Evolutionary conservation across 2,797 vertebrate species (phyloP).

Genomic region (Tenualosa thibaudeaui): DNA sequence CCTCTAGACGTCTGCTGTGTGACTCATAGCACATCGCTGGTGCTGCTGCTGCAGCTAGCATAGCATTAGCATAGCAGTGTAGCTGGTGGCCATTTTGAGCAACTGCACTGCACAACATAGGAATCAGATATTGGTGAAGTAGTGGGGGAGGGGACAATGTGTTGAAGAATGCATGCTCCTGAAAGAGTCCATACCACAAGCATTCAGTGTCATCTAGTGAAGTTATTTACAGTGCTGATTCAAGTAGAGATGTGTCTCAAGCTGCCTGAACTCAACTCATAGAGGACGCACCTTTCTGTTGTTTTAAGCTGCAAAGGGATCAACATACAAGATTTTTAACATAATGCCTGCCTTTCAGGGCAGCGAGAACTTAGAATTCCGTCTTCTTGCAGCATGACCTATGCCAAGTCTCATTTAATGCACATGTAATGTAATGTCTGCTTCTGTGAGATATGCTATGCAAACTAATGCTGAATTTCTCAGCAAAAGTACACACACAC

Average conservation of each 20-base stretch:
- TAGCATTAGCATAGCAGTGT: background rate
- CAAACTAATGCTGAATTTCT: background rate
- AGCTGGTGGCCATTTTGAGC: constrained; percentile 12
- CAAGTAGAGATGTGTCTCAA: background rate
- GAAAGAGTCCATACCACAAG: background rate
- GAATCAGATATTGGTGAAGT: background rate
- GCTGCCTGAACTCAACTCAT: background rate
- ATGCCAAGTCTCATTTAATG: background rate
- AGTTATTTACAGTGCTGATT: background rate
- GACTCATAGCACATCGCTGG: no score
- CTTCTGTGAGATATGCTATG: background rate
- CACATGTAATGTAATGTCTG: background rate
- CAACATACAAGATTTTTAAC: background rate
- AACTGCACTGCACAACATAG: background rate
- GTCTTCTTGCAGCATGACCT: background rate
- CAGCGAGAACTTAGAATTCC: background rate
- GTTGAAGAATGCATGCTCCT: background rate
- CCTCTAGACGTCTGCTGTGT: background rate
- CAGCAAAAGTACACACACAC: background rate
- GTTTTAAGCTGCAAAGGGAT: background rate
- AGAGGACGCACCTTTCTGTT: background rate
- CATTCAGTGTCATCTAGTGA: background rate
- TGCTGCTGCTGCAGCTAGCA: background rate
- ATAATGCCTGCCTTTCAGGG: background rate
- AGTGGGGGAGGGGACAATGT: background rate